A percentile compares a stretch with the other conserved stretches of the same genome.
Evolutionary conservation across 2,797 vertebrate genomes (phyloP).

Genomic region (Scleropages formosus): DNA sequence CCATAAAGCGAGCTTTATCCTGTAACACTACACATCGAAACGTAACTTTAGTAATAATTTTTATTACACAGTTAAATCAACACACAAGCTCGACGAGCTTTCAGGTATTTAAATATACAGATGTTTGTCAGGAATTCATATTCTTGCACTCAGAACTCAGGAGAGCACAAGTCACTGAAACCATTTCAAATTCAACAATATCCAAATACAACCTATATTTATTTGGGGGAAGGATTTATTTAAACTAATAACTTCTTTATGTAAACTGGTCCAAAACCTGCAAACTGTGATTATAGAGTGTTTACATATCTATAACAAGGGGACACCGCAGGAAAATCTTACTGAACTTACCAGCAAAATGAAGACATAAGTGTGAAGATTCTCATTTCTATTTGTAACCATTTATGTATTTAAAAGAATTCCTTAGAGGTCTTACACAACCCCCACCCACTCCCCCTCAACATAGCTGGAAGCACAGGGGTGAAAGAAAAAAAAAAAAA

Average conservation of each 20-base stretch:
- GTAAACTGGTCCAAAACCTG: constrained; percentile 28
- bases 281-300: constrained; percentile 26
- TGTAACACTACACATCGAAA: not conserved
- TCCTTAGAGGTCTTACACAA: constrained; percentile 53
- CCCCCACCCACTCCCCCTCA: constrained; percentile 26
- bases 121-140: constrained; percentile 74
- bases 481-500: not conserved
- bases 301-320: constrained; percentile 7
- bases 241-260: constrained; percentile 65
- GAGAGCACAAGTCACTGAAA: constrained; percentile 71
- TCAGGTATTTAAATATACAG: constrained; percentile 75
- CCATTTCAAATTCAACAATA: constrained; percentile 77
- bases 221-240: constrained; percentile 49
- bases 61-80: constrained; percentile 84
- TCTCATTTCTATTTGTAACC: constrained; percentile 61
- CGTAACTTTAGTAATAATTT: constrained; percentile 75
- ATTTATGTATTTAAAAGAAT: constrained; percentile 71
- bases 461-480: constrained; percentile 34
- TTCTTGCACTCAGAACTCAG: constrained; percentile 74
- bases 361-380: not conserved
- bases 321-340: not conserved
- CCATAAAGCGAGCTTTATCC: not conserved
- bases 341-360: constrained; percentile 13
- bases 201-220: constrained; percentile 60
- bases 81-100: constrained; percentile 78